phyloP scores from a whole-genome alignment of 2,888 invertebrate species.

The Caenorhabditis sp. region DNA sequence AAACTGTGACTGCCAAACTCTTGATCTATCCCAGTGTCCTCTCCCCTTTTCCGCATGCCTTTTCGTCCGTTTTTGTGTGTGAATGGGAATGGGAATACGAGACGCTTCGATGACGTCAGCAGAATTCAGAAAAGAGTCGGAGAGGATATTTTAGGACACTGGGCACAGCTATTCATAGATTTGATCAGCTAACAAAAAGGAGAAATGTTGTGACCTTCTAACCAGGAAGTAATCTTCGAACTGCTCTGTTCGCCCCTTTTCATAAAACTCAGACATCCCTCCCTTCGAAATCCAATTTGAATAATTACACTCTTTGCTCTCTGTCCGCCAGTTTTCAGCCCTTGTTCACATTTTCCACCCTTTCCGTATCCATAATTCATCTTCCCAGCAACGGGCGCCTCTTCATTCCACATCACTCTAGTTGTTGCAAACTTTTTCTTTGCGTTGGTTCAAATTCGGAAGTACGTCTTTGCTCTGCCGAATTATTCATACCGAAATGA shows the following conservation, averaged over 20 bases:
- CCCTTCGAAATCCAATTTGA: slow-evolving; percentile 9
- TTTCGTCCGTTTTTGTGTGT: slow-evolving; percentile 22
- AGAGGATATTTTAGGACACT: slow-evolving; percentile 18
- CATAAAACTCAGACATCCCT: not conserved
- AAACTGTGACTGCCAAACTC: not conserved
- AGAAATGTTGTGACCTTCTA: no score
- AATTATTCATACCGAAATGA: slow-evolving; percentile 41
- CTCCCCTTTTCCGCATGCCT: slow-evolving; percentile 30
- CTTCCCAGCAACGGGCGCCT: slow-evolving; percentile 6
- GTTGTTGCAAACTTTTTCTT: slow-evolving; percentile 29
- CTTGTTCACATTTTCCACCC: not conserved
- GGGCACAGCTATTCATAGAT: slow-evolving; percentile 11
- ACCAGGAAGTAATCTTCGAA: no score
- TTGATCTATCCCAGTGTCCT: slow-evolving; percentile 41
- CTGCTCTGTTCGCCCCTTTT: not conserved
- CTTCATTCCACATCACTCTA: slow-evolving; percentile 25
- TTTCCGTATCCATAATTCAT: slow-evolving; percentile 11
- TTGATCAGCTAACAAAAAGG: no score
- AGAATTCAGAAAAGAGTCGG: slow-evolving; percentile 4
- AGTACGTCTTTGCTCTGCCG: slow-evolving; percentile 51
- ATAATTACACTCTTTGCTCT: slow-evolving; percentile 36
- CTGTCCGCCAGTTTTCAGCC: not conserved
- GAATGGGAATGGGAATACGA: slow-evolving; percentile 45
- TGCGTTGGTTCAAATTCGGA: slow-evolving; percentile 45
- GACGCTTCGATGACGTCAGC: slow-evolving; percentile 35